These are phyloP conservation scores for Drosophila acutilabella DNA, from an alignment of 2,888 invertebrate species.

Conservation along the genomic window DNA sequence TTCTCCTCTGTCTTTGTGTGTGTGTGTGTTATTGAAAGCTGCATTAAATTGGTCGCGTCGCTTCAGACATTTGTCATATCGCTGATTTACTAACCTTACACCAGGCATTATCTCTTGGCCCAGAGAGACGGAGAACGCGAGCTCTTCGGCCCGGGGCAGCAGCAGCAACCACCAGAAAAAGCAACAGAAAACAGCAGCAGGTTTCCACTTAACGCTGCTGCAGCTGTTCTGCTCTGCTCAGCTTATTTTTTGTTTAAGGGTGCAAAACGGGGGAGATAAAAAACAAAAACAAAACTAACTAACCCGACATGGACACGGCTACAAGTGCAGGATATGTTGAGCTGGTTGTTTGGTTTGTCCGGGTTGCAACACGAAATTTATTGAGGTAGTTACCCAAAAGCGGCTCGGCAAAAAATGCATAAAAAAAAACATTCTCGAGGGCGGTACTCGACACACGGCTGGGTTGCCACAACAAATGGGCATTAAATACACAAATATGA, in stretches of 20 bases:
- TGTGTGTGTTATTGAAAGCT: slow-evolving; percentile 55
- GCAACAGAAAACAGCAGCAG: neutral
- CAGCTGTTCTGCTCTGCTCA: neutral
- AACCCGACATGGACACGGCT: slow-evolving; percentile 36
- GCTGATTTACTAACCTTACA: slow-evolving; percentile 77
- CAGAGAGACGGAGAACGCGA: neutral
- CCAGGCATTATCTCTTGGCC: slow-evolving; percentile 67
- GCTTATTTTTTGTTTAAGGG: slow-evolving; percentile 22
- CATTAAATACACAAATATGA: slow-evolving; percentile 53
- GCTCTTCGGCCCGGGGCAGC: neutral
- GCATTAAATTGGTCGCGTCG: slow-evolving; percentile 52
- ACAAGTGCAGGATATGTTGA: slow-evolving; percentile 55
- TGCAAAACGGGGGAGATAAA: slow-evolving; percentile 40
- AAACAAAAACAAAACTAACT: slow-evolving; percentile 47
- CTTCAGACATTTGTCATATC: slow-evolving; percentile 68
- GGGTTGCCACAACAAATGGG: slow-evolving; percentile 70
- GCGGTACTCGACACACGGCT: slow-evolving; percentile 37
- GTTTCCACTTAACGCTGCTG: slow-evolving; percentile 2
- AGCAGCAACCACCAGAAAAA: neutral
- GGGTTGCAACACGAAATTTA: slow-evolving; percentile 76
- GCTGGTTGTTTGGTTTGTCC: slow-evolving; percentile 22
- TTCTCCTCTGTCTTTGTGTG: slow-evolving; percentile 33
- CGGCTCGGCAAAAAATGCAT: slow-evolving; percentile 42
- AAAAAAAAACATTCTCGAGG: slow-evolving; percentile 37
- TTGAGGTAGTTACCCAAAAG: slow-evolving; percentile 76